Base-by-base conservation (phyloP, 1,140 invertebrate genomes). In the Drosophila tani region DNA sequence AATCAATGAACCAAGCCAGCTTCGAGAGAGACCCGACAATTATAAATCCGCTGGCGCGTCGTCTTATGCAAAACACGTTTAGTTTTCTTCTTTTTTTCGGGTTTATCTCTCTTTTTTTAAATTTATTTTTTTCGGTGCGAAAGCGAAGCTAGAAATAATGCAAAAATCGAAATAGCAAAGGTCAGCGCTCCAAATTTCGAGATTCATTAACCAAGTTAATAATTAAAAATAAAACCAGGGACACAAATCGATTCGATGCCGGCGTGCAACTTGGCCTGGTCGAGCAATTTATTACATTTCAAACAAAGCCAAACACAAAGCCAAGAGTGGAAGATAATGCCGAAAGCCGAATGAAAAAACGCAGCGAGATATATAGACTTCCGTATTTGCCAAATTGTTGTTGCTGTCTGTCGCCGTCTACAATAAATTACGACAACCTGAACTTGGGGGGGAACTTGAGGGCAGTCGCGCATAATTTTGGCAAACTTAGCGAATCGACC, bases 91-190 rank as follows among this genome's bases (percentile, higher is more conserved):
- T 71, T 76, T 55, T 57, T 40, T 35, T 41, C 15, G 17, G 17
- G 8, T 41, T 11, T 40, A n/a, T 56, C 19, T 21, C 27, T 29
- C 27, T 29, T 55, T 76, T 59, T 51, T 19, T 53, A 68, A 75
- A 79, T 77, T 21, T 4, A 35, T 35, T 14, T 81, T 55, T 59
- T n/a, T 17, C 12, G 21, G 55, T 35, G 50, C 62, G 40, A 68
- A 75, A 65, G 73, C 56, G 58, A 68, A 24, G 67, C 64, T 70
- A 69, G 73, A 69, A 76, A 74, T 87, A 86, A 86, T 79, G 75
- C 75, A 87, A 87, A 86, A 90, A 90, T 90, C 79, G 75, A 85
- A 88, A 88, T 88, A 90, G 79, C 85, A 90, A 88, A 88, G 85
- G 81, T 88, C 84, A 73, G 35, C 40, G 45, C 21, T 77, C 84